Percentiles rank a stretch among this genome's conserved stretches.
Conservation (phyloP, 2,113 vertebrate species). For the Mastomys natalensis region DNA sequence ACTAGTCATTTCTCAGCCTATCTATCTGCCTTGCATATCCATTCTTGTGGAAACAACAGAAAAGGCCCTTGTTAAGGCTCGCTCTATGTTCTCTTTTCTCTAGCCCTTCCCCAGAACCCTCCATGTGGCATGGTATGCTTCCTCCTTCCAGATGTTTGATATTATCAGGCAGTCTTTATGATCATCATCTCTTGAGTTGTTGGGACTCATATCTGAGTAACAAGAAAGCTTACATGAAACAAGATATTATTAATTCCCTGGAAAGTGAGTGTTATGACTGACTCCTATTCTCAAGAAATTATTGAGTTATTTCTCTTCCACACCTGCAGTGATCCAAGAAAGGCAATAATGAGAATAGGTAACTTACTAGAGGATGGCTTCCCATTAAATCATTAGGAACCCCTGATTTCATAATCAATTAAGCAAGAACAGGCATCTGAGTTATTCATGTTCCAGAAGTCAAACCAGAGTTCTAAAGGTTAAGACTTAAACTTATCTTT, state of each 20-base stretch:
- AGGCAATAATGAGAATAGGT: background rate
- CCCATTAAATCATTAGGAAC: too few species aligned
- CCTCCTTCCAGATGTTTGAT: background rate
- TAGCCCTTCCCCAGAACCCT: accelerated
- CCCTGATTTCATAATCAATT: too few species aligned
- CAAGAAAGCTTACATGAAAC: background rate
- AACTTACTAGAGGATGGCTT: too few species aligned
- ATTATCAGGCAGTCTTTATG: background rate
- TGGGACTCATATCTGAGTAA: background rate
- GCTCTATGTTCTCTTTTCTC: background rate
- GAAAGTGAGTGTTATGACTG: background rate
- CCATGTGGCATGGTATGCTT: accelerated
- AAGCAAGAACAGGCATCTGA: too few species aligned
- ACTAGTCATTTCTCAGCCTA: background rate
- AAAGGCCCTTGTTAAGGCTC: background rate
- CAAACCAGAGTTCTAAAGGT: background rate
- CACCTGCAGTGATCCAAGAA: background rate
- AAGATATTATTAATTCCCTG: background rate
- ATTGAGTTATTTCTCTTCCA: background rate
- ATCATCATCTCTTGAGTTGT: background rate
- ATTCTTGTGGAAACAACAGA: background rate
- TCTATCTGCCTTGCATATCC: background rate
- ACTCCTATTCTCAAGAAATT: background rate
- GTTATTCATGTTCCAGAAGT: too few species aligned
- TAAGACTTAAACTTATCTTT: background rate